These are phyloP conservation scores for Mythimna pallens DNA, from an alignment of 2,888 invertebrate genomes.

Conservation along the genomic window DNA sequence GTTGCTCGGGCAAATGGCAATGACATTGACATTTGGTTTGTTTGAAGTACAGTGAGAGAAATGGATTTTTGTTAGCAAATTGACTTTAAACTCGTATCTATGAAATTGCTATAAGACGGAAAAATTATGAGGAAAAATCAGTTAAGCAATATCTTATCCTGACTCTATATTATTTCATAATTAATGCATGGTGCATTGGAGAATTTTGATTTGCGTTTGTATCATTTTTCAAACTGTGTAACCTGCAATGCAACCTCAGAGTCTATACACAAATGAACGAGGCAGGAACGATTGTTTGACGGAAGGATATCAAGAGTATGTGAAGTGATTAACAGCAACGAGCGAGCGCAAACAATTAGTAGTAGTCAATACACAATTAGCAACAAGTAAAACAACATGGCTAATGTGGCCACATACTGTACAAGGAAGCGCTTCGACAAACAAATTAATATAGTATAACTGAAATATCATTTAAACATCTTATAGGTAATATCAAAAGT, in stretches of 20 bases:
- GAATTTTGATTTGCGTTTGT: neutral
- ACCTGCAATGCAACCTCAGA: slow-evolving; percentile 6
- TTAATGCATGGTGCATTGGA: no score
- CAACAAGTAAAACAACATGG: slow-evolving; percentile 62
- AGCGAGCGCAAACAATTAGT: slow-evolving; percentile 80
- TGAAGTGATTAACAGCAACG: slow-evolving; percentile 79
- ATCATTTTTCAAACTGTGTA: neutral
- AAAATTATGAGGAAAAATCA: neutral
- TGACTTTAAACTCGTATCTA: neutral
- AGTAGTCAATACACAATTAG: slow-evolving; percentile 78
- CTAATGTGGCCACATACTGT: slow-evolving; percentile 42
- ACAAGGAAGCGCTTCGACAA: slow-evolving; percentile 74
- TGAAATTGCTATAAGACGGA: neutral
- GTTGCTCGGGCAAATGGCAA: neutral
- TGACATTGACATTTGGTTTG: neutral
- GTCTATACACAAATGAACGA: slow-evolving; percentile 11
- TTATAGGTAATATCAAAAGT: no score
- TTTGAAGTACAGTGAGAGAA: neutral
- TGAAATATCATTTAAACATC: neutral
- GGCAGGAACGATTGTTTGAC: slow-evolving; percentile 36
- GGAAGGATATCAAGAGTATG: slow-evolving; percentile 72
- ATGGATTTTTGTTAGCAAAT: neutral
- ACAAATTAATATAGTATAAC: slow-evolving; percentile 9
- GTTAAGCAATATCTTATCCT: neutral
- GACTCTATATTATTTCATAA: no score